Percentiles rank a stretch among this genome's conserved stretches.
Conservation (phyloP, 2,888 invertebrate species). For the Meloe dianella region DNA sequence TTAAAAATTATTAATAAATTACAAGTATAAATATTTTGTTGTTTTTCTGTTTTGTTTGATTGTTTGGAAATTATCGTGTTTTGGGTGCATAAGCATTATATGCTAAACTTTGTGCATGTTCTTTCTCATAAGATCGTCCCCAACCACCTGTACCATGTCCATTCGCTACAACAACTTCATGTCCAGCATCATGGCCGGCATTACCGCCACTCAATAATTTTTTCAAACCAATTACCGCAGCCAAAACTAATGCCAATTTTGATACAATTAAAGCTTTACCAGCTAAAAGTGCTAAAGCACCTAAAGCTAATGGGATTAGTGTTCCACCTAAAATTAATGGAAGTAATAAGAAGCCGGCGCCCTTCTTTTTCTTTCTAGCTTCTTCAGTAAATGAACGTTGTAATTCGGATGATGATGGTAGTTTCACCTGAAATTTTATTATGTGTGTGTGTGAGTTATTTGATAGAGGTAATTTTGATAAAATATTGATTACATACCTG, state of each 20-base stretch:
- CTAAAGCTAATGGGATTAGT: slow-evolving; percentile 81
- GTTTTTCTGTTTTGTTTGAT: no score
- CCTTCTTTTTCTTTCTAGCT: slow-evolving; percentile 71
- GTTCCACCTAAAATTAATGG: slow-evolving; percentile 82
- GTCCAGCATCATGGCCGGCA: slow-evolving; percentile 67
- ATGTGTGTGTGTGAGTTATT: no score
- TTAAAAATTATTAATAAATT: slow-evolving; percentile 7
- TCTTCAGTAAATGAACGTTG: slow-evolving; percentile 68
- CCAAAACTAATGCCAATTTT: slow-evolving; percentile 80
- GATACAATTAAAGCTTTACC: slow-evolving; percentile 87
- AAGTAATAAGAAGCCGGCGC: slow-evolving; percentile 76
- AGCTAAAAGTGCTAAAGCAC: slow-evolving; percentile 80
- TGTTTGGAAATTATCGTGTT: slow-evolving; percentile 37
- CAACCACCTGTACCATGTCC: slow-evolving; percentile 71
- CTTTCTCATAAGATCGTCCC: slow-evolving; percentile 67
- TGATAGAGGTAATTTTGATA: slow-evolving; percentile 6
- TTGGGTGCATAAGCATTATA: slow-evolving; percentile 61
- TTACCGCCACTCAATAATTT: slow-evolving; percentile 73
- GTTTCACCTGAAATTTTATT: slow-evolving; percentile 67
- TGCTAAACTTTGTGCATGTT: slow-evolving; percentile 64
- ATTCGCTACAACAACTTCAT: slow-evolving; percentile 72
- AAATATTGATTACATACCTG: slow-evolving; percentile 63
- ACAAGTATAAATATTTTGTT: slow-evolving; percentile 44
- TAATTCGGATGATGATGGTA: slow-evolving; percentile 72
- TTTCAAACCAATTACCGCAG: slow-evolving; percentile 85